Evolutionary conservation across 2,113 vertebrate species (phyloP), one percentile per base, ranked within the genome.

Genomic region (Cisticola juncidis): DNA sequence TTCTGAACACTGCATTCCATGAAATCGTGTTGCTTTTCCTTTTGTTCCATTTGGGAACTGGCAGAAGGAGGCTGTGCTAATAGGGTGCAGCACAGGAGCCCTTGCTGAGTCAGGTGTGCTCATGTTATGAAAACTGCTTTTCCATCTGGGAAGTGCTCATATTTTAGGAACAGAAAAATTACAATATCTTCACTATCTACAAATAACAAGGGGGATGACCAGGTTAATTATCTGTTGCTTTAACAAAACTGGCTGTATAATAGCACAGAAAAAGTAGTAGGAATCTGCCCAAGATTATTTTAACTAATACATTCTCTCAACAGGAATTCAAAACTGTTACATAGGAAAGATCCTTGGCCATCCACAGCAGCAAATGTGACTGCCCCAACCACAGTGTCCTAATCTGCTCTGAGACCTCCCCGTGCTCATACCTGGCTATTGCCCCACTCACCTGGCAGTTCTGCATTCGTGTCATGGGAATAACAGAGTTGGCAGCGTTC

Each of bases 1-100:
- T n/a, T 45, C 57, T 5, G 5, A 9, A 16, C 0, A 2, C 35
- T 14, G 14, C 33, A 21, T 17, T 31, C 23, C 4, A 3, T 58
- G 45, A 62, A 72, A 72, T 83, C 65, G 9, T 19, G 3, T 26
- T 81, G 74, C 21, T 33, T 78, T 92, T 57, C 31, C 56, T 86
- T 91, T 57, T 38, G 6, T 50, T 80, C 36, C 44, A 18, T 73
- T 73, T 38, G 19, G 61, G 64, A 72, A 13, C 33, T 74, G 58
- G 66, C 54, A 45, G 62, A 57, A 84, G 61, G 69, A 42, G 58
- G 42, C 72, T 83, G 56, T 48, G 73, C 44, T 82, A 47, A 35
- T 6, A 70, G 64, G 35, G 64, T 42, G 50, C 36, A 78, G 6
- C 38, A 10, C 3, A 8, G 58, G 15, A 25, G 18, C 20, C 25